Conservation (phyloP, 1,140 invertebrate genomes). For the Aphaenogaster ashmeadi region DNA sequence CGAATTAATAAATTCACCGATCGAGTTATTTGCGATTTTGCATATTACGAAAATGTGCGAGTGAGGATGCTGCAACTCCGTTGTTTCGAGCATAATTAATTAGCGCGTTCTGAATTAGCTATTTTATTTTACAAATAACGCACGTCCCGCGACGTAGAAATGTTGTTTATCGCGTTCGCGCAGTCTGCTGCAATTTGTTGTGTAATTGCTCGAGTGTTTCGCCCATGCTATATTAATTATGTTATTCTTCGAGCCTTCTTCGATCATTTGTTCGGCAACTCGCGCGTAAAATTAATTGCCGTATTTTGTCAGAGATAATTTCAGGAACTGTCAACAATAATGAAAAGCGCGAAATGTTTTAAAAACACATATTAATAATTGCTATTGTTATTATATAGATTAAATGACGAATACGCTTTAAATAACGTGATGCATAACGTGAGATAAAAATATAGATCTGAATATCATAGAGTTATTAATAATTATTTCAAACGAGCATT, state of each 20-base stretch:
- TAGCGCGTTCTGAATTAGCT: slow-evolving; percentile 49
- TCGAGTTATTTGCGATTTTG: slow-evolving; percentile 46
- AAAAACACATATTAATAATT: not conserved
- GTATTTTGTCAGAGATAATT: not conserved
- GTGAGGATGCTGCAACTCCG: not conserved
- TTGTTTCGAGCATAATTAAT: slow-evolving; percentile 56
- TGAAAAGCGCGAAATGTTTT: not conserved
- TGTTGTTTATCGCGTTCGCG: slow-evolving; percentile 48
- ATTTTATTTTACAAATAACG: slow-evolving; percentile 61
- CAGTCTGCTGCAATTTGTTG: slow-evolving; percentile 37
- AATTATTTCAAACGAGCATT: slow-evolving; percentile 17
- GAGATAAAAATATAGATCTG: not conserved
- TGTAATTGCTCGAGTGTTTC: slow-evolving; percentile 17
- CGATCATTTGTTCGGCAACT: not conserved
- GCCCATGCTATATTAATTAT: slow-evolving; percentile 15
- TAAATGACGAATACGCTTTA: not conserved
- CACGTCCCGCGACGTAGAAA: slow-evolving; percentile 15
- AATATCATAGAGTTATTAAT: slow-evolving; percentile 10
- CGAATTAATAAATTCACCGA: slow-evolving; percentile 61
- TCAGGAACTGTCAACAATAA: not conserved
- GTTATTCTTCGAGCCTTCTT: not conserved
- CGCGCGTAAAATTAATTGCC: not conserved
- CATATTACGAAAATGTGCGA: slow-evolving; percentile 14
- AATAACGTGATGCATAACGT: not conserved
- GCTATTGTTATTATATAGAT: not conserved